Base-by-base conservation (phyloP, 2,797 vertebrate genomes). In the Calcarius lapponicus region DNA sequence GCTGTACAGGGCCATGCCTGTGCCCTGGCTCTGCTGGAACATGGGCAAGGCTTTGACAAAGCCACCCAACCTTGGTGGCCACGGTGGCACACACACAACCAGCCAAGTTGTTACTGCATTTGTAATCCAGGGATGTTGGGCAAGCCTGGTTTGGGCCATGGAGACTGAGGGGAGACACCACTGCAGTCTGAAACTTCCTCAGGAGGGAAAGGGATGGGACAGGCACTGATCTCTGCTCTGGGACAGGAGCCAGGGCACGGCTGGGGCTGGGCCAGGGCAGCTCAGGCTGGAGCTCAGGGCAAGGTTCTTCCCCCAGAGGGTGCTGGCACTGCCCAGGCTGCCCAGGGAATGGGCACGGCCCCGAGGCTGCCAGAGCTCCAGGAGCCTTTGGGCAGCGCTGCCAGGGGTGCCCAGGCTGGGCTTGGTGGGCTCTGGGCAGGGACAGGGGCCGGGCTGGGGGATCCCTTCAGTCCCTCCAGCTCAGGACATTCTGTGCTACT, bases 21-120 rank as follows among this genome's bases (percentile, higher is more conserved):
- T 19, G 15, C 61, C 34, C 36, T 14, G 3, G 26, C 51, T 58
- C 29, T 16, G 47, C 79, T 24, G 28, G 61, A 31, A 73, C 9
- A 0, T 0, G 19, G 67, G 25, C 9, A 40, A 13, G 0, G 57
- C 65, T 50, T 66, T 6, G 38, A n/a, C 2, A 1, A 60, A 13
- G 70, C 17, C 51, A 66, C 38, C 57, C 48, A 36, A 26, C 16
- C 3, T 36, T 16, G 62, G 0, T 67, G 54, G 22, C 61, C 7
- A 2, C 0, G 0, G 2, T 31, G 34, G 36, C 45, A 75, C 47
- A 53, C 2, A 58, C 62, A 48, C 22, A 65, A 1, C 18, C 67
- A 64, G 24, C 15, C 29, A n/a, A 21, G 26, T 7, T 14, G 34
- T 31, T 25, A 26, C 0, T 4, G 22, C 7, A 11, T 25, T 78